Evolutionary conservation across 2,113 vertebrate species (phyloP), one percentile per base, ranked within the genome.

Genomic region (Hydrochoerus hydrochaeris): DNA sequence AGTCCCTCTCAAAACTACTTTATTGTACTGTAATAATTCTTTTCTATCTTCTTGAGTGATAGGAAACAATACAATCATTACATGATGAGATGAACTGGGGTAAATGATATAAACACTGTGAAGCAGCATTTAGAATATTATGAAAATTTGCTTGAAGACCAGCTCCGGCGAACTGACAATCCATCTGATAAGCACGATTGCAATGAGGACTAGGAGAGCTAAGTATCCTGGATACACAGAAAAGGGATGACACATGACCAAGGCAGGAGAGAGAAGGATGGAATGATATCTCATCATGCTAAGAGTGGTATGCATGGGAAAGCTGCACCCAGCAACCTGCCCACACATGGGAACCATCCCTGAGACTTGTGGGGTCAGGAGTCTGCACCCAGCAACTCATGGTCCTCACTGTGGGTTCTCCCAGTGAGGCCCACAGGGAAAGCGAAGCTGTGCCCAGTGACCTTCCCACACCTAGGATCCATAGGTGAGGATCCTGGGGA

Each of bases 171-270:
- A 16, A 83, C 54, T 46, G 38, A 4, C 1, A 16, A 11, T 30
- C 11, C 26, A 11, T 83, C 13, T n/a, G 41, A 60, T 32, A 32
- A 71, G 1, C 38, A 62, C 58, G 8, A 71, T 5, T 49, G 7
- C 8, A 12, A 30, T 6, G 16, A 84, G 26, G 19, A 46, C 8
- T 32, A 24, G 12, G 17, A 49, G 52, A 14, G 9, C 24, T 19
- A 38, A 6, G 52, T 2, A 28, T 1, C n/a, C 2, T 58, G 16
- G 22, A 26, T 49, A 10, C 0, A 7, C 7, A 5, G 30, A 38
- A 20, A 58, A 71, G 14, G 20, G 5, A 57, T 71, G 2, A 11
- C 35, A 20, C 5, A 28, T 58, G 13, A 10, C 13, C 10, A 58
- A 41, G 10, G 32, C 30, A 60, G 26, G 8, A 35, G 24, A 44